Percentiles rank a stretch among this genome's conserved stretches.
Conservation (phyloP, 2,797 vertebrate genomes). For the Mareca strepera region DNA sequence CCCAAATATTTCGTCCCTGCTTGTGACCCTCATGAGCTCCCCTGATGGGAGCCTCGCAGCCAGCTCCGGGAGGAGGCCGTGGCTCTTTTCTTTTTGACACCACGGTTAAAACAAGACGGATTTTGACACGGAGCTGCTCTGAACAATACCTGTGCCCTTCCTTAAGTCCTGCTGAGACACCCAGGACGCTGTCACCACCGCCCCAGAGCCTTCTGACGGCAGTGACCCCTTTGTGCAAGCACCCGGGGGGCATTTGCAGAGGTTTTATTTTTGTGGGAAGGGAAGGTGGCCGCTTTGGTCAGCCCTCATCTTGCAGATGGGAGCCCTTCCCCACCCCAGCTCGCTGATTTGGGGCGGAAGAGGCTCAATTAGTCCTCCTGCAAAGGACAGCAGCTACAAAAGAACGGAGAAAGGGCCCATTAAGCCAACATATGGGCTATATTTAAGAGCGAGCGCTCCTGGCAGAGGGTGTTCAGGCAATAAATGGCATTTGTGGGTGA, state of each 20-base stretch:
- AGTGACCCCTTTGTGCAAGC: rapidly evolving
- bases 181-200: rapidly evolving
- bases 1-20: background rate
- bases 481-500: background rate
- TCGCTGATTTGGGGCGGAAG: rapidly evolving
- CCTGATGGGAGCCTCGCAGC: too few species aligned
- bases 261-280: rapidly evolving
- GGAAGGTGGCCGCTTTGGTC: background rate
- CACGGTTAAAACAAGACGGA: rapidly evolving
- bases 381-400: background rate
- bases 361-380: background rate
- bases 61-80: background rate
- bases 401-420: background rate
- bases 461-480: background rate
- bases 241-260: too few species aligned
- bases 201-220: rapidly evolving
- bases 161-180: rapidly evolving
- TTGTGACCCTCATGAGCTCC: background rate
- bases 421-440: background rate
- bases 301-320: background rate
- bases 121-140: rapidly evolving
- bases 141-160: rapidly evolving
- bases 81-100: rapidly evolving
- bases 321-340: background rate
- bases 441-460: background rate